A percentile compares a stretch with the other conserved stretches of the same genome.
These are phyloP conservation scores for Phortica variegata DNA, from an alignment of 1,140 invertebrate genomes.

Conservation along the genomic window DNA sequence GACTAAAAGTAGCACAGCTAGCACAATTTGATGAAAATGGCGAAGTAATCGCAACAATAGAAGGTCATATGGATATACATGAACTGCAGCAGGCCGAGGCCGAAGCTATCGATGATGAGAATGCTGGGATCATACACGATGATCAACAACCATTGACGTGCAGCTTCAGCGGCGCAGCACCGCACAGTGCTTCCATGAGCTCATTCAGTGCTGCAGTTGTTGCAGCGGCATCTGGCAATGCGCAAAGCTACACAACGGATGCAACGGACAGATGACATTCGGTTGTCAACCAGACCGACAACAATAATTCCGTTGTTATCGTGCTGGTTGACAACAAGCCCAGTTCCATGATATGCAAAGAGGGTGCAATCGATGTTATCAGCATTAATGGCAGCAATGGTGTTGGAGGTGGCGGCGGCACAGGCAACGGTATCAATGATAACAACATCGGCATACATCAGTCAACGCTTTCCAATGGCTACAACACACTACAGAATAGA, in stretches of 20 bases:
- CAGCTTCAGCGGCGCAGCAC: conserved; percentile 25
- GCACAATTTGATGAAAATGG: conserved; percentile 40
- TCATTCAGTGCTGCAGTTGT: conserved; percentile 28
- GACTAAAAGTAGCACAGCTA: conserved; percentile 23
- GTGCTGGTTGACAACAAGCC: conserved; percentile 57
- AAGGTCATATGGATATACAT: conserved; percentile 35
- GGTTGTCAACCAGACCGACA: conserved; percentile 55
- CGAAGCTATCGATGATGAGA: conserved; percentile 48
- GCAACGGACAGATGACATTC: conserved; percentile 55
- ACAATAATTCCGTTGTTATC: conserved; percentile 56
- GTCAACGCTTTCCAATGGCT: conserved; percentile 29
- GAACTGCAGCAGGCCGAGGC: conserved; percentile 41
- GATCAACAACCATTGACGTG: conserved; percentile 46
- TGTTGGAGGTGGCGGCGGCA: conserved; percentile 2
- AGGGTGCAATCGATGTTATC: conserved; percentile 44
- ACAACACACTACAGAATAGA: conserved; percentile 42
- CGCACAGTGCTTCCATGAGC: conserved; percentile 33
- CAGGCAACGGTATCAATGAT: conserved; percentile 12
- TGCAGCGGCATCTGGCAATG: background rate
- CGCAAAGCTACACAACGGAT: conserved; percentile 4
- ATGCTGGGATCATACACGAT: conserved; percentile 42
- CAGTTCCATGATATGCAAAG: conserved; percentile 56
- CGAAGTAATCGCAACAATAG: conserved; percentile 43
- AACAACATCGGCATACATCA: conserved; percentile 11
- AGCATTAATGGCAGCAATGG: conserved; percentile 26